Evolutionary conservation across 2,888 invertebrate genomes (phyloP), one percentile per base, ranked within the genome.

Genomic region (Agonopterix heracliana): DNA sequence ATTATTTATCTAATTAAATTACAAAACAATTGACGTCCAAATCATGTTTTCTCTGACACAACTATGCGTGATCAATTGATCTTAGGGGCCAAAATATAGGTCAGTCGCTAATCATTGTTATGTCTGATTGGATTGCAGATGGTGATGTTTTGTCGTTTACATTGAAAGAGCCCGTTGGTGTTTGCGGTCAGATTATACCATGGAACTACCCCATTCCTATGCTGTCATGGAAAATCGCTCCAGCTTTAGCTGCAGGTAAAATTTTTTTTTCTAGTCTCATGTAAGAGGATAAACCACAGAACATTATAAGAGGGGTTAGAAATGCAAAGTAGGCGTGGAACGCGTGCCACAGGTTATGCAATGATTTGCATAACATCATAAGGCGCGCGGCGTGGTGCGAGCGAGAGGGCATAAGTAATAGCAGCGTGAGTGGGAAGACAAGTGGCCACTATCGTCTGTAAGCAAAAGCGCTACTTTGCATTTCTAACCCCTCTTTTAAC

Each of bases 161-260:
- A 0, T 88, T 95, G 3, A 96, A 95, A 61, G 97, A 98, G 68
- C 97, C 98, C 0, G 95, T 97, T 1, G 89, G 89, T 9, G 96
- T 98, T 1, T 97, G 96, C 68, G 97, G 93, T 1, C 96, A 96
- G 79, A 97, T 98, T 52, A 96, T 96, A 63, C 97, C 98, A 5
- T 98, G 97, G 97, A 97, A 98, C 78, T 97, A 97, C 66, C 97
- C 96, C 0, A 81, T 96, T 48, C 82, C 98, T 50, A 98, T 99
- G 98, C 91, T 96, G 82, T 91, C 95, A 0, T 98, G 98, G 98
- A 99, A 99, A 81, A 90, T 98, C 46, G 95, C 91, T 2, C 95
- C 95, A 0, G 95, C 95, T 0, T 73, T 95, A 49, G 92, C 94
- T 4, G 94, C 93, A 61, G 87, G 87, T 88, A 66, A 42, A n/a